Evolutionary conservation across 2,888 invertebrate species (phyloP).

Genomic region (Copidosoma aretas): DNA sequence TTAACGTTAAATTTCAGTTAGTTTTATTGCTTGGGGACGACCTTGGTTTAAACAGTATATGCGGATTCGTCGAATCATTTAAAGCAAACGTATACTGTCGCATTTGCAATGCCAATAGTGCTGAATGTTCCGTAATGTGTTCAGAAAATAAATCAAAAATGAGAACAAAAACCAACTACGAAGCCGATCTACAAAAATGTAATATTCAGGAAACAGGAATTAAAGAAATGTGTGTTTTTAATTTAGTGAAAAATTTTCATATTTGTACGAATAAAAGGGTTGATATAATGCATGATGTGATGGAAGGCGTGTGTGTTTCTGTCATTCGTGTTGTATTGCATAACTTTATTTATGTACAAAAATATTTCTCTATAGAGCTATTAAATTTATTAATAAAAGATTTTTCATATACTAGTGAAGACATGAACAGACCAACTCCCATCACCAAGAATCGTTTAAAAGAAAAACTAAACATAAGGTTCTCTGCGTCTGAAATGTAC

Average conservation of each 20-base stretch:
- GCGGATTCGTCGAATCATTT: constrained; percentile 5
- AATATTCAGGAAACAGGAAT: constrained; percentile 1
- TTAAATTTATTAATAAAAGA: too few relatives aligned
- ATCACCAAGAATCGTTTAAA: too few relatives aligned
- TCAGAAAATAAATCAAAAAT: background rate
- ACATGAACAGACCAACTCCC: too few relatives aligned
- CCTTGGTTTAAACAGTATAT: constrained; percentile 10
- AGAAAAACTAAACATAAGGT: too few relatives aligned
- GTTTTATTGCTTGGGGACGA: constrained; percentile 14
- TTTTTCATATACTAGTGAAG: too few relatives aligned
- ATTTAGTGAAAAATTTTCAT: constrained; percentile 12
- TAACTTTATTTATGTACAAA: background rate
- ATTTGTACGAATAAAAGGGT: background rate
- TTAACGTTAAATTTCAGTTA: constrained; percentile 16
- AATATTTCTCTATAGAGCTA: background rate
- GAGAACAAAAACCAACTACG: background rate
- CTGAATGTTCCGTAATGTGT: background rate
- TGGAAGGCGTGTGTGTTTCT: constrained; percentile 14
- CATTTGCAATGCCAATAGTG: background rate
- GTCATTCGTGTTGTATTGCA: constrained; percentile 25
- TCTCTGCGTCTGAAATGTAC: too few relatives aligned
- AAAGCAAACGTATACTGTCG: constrained; percentile 2
- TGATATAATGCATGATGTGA: background rate
- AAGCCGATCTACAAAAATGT: background rate
- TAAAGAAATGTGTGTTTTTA: constrained; percentile 13